Percentiles rank a stretch among this genome's conserved stretches.
These are phyloP conservation scores for Nanger granti DNA, from an alignment of 2,113 vertebrate species.

Conservation along the genomic window DNA sequence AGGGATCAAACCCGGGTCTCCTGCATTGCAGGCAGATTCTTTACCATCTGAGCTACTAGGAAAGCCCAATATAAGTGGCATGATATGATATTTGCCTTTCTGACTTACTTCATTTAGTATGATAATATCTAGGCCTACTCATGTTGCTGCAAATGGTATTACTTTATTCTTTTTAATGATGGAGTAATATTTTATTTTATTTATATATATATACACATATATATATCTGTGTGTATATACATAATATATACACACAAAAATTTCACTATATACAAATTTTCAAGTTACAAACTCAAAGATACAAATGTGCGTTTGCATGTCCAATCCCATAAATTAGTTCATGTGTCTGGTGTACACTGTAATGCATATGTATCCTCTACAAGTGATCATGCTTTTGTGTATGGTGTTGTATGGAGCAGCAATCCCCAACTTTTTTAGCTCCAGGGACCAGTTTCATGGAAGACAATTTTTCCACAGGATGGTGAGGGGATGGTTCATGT, in stretches of 20 bases:
- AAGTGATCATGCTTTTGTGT: background rate
- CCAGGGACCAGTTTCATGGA: background rate
- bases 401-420: background rate
- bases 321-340: background rate
- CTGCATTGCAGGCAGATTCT: too few species aligned
- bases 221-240: background rate
- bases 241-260: background rate
- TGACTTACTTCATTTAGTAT: background rate
- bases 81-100: background rate
- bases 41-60: too few species aligned
- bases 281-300: background rate
- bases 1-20: too few species aligned
- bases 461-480: background rate
- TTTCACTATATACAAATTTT: background rate
- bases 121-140: background rate
- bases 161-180: background rate
- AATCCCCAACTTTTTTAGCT: background rate
- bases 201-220: background rate
- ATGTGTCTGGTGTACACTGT: background rate
- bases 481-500: background rate
- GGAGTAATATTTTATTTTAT: background rate
- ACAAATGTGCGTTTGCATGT: background rate
- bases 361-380: accelerated
- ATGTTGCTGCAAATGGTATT: background rate
- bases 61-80: too few species aligned